Evolutionary conservation across 2,888 invertebrate species (phyloP).

Genomic region (Spodoptera picta): DNA sequence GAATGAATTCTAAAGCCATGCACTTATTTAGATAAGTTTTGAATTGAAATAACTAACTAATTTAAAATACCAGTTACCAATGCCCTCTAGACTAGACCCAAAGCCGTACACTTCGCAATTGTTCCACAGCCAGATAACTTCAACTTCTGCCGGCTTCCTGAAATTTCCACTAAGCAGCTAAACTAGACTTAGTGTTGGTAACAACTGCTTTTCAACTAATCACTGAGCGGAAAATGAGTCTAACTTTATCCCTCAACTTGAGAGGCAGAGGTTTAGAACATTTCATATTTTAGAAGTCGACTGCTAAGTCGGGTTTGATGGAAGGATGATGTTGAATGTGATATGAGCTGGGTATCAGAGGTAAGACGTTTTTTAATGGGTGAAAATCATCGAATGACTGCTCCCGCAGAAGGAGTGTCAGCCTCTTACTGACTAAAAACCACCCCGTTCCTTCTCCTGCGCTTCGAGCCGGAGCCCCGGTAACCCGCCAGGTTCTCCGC

Average conservation of each 20-base stretch:
- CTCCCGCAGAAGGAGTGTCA: too few species aligned
- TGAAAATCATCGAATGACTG: neutral
- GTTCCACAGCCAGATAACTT: slow-evolving; percentile 7
- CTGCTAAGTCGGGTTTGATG: slow-evolving; percentile 8
- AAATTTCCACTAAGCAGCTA: slow-evolving; percentile 15
- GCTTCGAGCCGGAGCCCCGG: too few species aligned
- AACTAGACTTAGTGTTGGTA: slow-evolving; percentile 3
- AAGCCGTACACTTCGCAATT: slow-evolving; percentile 2
- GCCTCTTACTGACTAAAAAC: too few species aligned
- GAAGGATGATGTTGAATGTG: neutral
- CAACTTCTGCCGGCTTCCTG: slow-evolving; percentile 9
- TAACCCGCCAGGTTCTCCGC: too few species aligned
- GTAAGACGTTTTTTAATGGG: too few species aligned
- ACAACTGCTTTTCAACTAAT: slow-evolving; percentile 27
- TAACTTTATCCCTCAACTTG: slow-evolving; percentile 16
- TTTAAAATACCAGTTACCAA: too few species aligned
- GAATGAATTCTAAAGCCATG: too few species aligned
- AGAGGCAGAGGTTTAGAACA: neutral
- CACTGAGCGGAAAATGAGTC: slow-evolving; percentile 8
- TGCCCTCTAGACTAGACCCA: too few species aligned
- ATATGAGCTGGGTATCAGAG: too few species aligned
- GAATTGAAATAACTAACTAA: too few species aligned
- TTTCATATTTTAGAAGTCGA: slow-evolving; percentile 1
- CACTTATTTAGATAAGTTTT: too few species aligned
- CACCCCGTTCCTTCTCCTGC: too few species aligned